A percentile compares a stretch with the other conserved stretches of the same genome.
Evolutionary conservation across 2,888 invertebrate species (phyloP).

Genomic region (Nephrotoma flavescens): DNA sequence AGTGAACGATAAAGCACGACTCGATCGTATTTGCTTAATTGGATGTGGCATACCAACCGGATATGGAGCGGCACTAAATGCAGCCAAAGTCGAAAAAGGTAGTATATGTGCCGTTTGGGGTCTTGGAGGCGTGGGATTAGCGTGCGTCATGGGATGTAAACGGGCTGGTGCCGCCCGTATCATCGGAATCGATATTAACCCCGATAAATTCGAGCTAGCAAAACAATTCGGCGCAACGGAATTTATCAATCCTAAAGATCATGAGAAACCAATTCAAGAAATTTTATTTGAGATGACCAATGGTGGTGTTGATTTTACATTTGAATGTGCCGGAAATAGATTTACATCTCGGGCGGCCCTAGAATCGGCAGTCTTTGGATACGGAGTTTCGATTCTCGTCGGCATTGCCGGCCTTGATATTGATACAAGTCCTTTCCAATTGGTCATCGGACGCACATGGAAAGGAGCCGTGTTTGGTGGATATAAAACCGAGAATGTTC

Average conservation of each 20-base stretch:
- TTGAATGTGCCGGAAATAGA: slow-evolving; percentile 95
- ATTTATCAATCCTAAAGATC: slow-evolving; percentile 83
- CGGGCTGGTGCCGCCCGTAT: slow-evolving; percentile 73
- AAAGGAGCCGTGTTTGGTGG: slow-evolving; percentile 89
- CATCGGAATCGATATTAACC: slow-evolving; percentile 79
- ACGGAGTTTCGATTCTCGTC: slow-evolving; percentile 92
- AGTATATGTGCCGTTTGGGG: slow-evolving; percentile 87
- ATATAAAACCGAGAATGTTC: slow-evolving; percentile 94
- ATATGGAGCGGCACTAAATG: slow-evolving; percentile 86
- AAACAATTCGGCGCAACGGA: slow-evolving; percentile 83
- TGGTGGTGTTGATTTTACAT: slow-evolving; percentile 94
- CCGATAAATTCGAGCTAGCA: slow-evolving; percentile 65
- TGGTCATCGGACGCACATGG: slow-evolving; percentile 96
- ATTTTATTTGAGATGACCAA: slow-evolving; percentile 79
- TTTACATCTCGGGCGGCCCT: slow-evolving; percentile 62
- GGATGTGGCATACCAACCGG: slow-evolving; percentile 94
- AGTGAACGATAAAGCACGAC: slow-evolving; percentile 66
- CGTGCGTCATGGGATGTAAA: slow-evolving; percentile 75
- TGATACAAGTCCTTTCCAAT: slow-evolving; percentile 90
- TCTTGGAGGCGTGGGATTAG: slow-evolving; percentile 83
- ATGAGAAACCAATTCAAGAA: slow-evolving; percentile 66
- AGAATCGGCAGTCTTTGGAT: slow-evolving; percentile 91
- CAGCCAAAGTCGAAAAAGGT: slow-evolving; percentile 77
- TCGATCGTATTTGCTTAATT: slow-evolving; percentile 77
- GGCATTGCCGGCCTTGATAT: slow-evolving; percentile 96